Evolutionary conservation across 2,113 vertebrate genomes (phyloP).

Genomic region (Nicator chloris): DNA sequence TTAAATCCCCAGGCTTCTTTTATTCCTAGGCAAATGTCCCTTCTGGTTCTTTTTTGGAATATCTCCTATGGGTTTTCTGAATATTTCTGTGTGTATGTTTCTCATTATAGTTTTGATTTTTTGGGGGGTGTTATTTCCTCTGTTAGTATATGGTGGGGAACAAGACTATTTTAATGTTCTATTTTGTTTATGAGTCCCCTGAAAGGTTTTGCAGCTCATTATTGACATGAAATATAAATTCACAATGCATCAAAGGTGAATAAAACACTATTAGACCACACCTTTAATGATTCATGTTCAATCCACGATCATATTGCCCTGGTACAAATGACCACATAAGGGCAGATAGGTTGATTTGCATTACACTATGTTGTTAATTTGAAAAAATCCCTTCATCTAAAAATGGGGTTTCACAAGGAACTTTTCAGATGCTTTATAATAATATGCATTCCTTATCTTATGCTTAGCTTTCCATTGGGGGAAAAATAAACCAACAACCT

Average conservation of each 20-base stretch:
- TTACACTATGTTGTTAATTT: neutral
- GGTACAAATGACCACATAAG: neutral
- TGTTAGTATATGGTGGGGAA: neutral
- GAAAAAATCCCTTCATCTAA: neutral
- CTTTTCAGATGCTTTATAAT: neutral
- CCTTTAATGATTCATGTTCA: neutral
- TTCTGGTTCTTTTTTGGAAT: slow-evolving; percentile 55
- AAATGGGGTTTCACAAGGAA: neutral
- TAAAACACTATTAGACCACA: neutral
- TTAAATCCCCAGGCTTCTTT: slow-evolving; percentile 53
- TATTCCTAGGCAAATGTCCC: slow-evolving; percentile 41
- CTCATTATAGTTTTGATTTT: neutral
- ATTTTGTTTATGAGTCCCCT: neutral
- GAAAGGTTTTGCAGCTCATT: neutral
- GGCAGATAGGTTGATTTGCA: neutral
- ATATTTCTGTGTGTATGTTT: neutral
- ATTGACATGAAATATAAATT: neutral
- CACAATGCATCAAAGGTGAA: neutral
- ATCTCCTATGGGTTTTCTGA: neutral
- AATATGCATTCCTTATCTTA: neutral
- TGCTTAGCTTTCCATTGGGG: neutral
- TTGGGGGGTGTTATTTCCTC: neutral
- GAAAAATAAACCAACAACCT: neutral
- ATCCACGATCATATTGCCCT: neutral
- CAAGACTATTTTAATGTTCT: neutral